phyloP scores from a whole-genome alignment of 2,888 invertebrate species.

The Neocrepidodera transversa region DNA sequence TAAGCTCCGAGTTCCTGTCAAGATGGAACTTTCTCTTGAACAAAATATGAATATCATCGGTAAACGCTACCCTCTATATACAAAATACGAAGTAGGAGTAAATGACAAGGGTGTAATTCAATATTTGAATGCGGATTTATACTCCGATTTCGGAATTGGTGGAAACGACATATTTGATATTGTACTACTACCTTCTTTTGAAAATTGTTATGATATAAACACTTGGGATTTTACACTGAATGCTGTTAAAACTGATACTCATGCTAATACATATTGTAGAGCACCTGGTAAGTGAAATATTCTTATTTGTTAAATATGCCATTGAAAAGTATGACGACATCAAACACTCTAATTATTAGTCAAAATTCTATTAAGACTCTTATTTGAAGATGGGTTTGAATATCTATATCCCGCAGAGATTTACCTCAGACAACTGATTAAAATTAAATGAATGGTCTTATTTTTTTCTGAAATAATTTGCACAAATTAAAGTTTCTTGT shows the following conservation, averaged over 20 bases:
- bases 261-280: conserved; percentile 70
- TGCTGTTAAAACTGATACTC: conserved; percentile 68
- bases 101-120: conserved; percentile 72
- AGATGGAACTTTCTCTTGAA: conserved; percentile 74
- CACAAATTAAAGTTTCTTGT: too few species aligned
- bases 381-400: too few species aligned
- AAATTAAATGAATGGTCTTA: too few species aligned
- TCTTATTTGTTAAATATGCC: too few species aligned
- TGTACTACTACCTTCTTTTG: conserved; percentile 42
- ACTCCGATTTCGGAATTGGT: conserved; percentile 65
- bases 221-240: conserved; percentile 61
- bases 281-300: conserved; percentile 76
- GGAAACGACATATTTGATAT: conserved; percentile 63
- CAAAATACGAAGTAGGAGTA: conserved; percentile 73
- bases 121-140: conserved; percentile 65
- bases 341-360: too few species aligned
- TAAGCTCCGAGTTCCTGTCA: conserved; percentile 69
- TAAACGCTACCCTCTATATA: conserved; percentile 61
- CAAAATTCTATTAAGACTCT: too few species aligned
- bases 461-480: too few species aligned
- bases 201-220: conserved; percentile 67
- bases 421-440: too few species aligned
- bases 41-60: conserved; percentile 76
- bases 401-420: too few species aligned
- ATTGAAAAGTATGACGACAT: too few species aligned